Conservation (phyloP, 2,113 vertebrate species). For the Gallinago paraguaiae region DNA sequence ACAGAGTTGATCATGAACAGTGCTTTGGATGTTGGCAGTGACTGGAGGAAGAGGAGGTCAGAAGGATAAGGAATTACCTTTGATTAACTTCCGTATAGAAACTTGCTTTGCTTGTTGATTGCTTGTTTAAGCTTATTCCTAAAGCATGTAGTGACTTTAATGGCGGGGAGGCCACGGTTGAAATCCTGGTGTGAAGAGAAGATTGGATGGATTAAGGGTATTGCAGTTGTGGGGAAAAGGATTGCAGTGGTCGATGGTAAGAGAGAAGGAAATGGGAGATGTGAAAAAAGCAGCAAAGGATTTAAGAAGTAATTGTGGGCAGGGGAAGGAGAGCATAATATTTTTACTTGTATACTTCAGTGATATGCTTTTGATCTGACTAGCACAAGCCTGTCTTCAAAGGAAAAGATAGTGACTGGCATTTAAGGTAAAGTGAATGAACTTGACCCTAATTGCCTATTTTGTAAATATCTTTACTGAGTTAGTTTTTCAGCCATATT, state of each 20-base stretch:
- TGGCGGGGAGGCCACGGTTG: neutral
- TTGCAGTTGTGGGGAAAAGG: neutral
- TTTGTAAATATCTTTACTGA: neutral
- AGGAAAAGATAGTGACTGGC: neutral
- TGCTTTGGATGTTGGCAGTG: neutral
- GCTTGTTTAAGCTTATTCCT: neutral
- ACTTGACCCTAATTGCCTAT: neutral
- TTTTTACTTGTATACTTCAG: neutral
- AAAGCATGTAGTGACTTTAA: neutral
- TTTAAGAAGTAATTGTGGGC: neutral
- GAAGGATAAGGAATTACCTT: neutral
- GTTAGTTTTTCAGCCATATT: neutral
- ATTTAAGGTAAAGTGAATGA: neutral
- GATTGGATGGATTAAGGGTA: neutral
- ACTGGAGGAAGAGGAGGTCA: neutral
- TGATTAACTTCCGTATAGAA: neutral
- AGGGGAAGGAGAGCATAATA: neutral
- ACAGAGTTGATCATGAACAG: neutral
- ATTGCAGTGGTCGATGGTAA: neutral
- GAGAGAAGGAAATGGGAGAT: neutral
- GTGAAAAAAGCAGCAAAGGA: neutral
- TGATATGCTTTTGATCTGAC: neutral
- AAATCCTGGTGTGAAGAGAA: neutral
- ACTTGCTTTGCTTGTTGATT: neutral
- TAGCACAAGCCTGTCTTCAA: neutral